Percentiles rank a stretch among this genome's conserved stretches.
Evolutionary conservation across 2,888 invertebrate genomes (phyloP).

Genomic region (Ceramica pisi): DNA sequence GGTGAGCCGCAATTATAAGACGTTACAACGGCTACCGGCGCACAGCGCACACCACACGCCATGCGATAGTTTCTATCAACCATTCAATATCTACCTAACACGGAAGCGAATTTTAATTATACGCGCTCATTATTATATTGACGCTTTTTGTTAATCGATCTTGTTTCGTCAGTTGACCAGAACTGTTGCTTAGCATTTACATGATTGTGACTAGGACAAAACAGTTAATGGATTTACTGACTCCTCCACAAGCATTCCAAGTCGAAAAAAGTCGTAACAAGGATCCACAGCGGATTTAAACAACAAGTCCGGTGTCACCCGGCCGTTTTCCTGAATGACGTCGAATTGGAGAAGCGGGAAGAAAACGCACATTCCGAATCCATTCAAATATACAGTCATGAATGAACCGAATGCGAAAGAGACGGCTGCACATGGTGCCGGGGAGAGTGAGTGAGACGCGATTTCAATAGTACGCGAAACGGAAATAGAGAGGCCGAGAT

Average conservation of each 20-base stretch:
- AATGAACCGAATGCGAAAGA: conserved; percentile 89
- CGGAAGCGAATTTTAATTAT: conserved; percentile 84
- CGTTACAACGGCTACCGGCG: conserved; percentile 86
- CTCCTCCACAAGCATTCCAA: neutral
- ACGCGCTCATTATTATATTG: conserved; percentile 74
- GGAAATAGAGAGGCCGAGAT: conserved; percentile 90
- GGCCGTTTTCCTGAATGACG: conserved; percentile 75
- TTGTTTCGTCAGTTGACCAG: conserved; percentile 62
- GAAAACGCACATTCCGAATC: conserved; percentile 82
- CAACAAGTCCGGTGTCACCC: conserved; percentile 77
- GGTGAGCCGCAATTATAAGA: conserved; percentile 88
- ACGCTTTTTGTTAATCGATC: conserved; percentile 66
- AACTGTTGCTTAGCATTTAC: conserved; percentile 27
- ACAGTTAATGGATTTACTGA: neutral
- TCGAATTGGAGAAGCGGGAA: conserved; percentile 75
- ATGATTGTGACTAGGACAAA: conserved; percentile 2
- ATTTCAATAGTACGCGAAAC: conserved; percentile 90
- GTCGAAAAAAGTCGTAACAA: conserved; percentile 25
- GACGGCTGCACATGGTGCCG: conserved; percentile 71
- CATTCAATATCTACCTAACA: conserved; percentile 83
- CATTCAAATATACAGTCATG: conserved; percentile 89
- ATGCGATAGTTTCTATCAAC: conserved; percentile 83
- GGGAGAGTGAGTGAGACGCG: conserved; percentile 80
- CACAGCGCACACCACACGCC: conserved; percentile 81
- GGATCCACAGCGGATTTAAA: conserved; percentile 33